Conservation (phyloP, 2,888 invertebrate genomes). For the Stenotaenia linearis region DNA sequence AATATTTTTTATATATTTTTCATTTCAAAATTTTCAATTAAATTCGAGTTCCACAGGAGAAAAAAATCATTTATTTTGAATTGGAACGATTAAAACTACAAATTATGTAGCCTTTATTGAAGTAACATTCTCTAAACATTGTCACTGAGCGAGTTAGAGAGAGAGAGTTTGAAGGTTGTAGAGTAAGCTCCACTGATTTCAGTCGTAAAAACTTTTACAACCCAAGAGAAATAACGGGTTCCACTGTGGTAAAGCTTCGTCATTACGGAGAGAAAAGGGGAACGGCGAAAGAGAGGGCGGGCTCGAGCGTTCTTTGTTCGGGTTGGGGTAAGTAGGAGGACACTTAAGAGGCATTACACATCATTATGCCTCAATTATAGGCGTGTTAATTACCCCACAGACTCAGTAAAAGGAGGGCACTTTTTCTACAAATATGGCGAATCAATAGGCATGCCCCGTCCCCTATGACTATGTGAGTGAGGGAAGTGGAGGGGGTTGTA, state of each 20-base stretch:
- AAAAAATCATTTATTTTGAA: neutral
- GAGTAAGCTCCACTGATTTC: neutral
- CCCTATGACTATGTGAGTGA: neutral
- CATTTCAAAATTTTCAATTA: neutral
- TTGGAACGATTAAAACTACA: neutral
- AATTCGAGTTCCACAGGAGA: neutral
- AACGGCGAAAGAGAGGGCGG: neutral
- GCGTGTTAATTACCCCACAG: conserved; percentile 18
- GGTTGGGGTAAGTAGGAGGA: neutral
- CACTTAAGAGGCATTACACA: conserved; percentile 8
- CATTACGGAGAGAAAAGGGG: neutral
- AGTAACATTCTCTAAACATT: neutral
- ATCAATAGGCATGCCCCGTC: neutral
- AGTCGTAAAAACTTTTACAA: conserved; percentile 26
- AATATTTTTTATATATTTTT: neutral
- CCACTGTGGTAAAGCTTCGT: conserved; percentile 1
- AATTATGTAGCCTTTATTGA: neutral
- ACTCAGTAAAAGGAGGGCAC: neutral
- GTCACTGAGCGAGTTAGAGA: neutral
- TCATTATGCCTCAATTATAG: conserved; percentile 14
- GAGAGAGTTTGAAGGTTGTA: neutral
- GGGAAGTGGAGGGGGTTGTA: neutral
- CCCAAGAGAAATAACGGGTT: conserved; percentile 13
- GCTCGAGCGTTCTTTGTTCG: neutral
- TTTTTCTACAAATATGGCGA: neutral